Evolutionary conservation across 92 coral and sea anemone species (phyloP).

Genomic region (Palythoa caribaeorum): DNA sequence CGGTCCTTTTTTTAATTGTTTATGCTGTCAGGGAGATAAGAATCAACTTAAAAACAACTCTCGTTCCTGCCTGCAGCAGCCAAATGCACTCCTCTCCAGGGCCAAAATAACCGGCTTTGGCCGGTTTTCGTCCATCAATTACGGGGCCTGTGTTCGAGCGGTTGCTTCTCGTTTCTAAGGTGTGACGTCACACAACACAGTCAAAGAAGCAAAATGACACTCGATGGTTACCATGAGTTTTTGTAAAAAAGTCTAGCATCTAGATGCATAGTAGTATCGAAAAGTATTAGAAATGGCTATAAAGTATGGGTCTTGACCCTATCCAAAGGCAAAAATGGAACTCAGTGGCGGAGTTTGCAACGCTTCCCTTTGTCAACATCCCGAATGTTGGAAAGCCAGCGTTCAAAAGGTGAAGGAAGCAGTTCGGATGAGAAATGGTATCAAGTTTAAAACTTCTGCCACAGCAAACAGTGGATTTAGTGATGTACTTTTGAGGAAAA

Average conservation of each 20-base stretch:
- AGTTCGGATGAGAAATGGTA: slow-evolving; percentile 87
- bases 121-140: too few species aligned
- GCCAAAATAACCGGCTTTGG: too few species aligned
- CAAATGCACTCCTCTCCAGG: too few species aligned
- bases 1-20: too few species aligned
- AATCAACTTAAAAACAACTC: too few species aligned
- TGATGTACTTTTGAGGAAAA: slow-evolving; percentile 41
- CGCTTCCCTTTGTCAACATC: slow-evolving; percentile 91
- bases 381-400: slow-evolving; percentile 94
- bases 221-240: neutral
- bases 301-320: slow-evolving; percentile 34
- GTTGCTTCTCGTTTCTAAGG: slow-evolving; percentile 27
- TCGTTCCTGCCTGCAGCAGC: too few species aligned
- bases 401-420: slow-evolving; percentile 90
- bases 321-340: slow-evolving; percentile 42
- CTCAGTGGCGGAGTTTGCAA: slow-evolving; percentile 68
- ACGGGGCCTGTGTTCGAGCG: slow-evolving; percentile 2
- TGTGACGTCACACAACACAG: slow-evolving; percentile 42
- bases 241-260: neutral
- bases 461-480: slow-evolving; percentile 11
- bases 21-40: too few species aligned
- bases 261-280: neutral
- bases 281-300: neutral
- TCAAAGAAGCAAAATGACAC: slow-evolving; percentile 31
- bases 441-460: slow-evolving; percentile 17